Conservation (phyloP, 2,888 invertebrate species). For the Spodoptera picta region DNA sequence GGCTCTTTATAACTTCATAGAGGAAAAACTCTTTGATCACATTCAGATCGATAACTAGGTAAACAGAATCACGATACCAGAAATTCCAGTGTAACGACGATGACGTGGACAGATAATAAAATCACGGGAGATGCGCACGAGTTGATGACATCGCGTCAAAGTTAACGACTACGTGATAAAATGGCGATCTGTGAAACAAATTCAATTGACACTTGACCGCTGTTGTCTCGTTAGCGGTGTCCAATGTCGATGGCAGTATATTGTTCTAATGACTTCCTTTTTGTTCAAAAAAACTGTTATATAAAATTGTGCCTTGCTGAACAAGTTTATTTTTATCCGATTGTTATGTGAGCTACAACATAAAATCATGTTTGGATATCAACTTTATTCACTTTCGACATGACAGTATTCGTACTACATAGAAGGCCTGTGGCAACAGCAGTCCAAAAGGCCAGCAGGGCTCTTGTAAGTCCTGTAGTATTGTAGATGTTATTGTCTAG, state of each 20-base stretch:
- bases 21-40: too few relatives aligned
- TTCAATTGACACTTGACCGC: slow-evolving; percentile 52
- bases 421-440: too few relatives aligned
- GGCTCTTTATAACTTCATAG: too few relatives aligned
- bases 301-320: too few relatives aligned
- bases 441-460: too few relatives aligned
- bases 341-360: too few relatives aligned
- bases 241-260: slow-evolving; percentile 44
- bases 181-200: slow-evolving; percentile 31
- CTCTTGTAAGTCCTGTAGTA: too few relatives aligned
- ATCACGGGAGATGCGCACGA: slow-evolving; percentile 4
- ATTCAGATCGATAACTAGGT: not conserved
- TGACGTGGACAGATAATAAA: slow-evolving; percentile 11
- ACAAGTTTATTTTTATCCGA: too few relatives aligned
- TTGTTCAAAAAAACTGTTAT: slow-evolving; percentile 2
- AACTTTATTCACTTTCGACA: too few relatives aligned
- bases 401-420: too few relatives aligned
- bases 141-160: slow-evolving; percentile 18
- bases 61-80: slow-evolving; percentile 1
- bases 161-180: slow-evolving; percentile 38
- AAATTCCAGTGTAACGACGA: not conserved
- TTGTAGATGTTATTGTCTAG: too few relatives aligned
- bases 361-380: too few relatives aligned
- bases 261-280: slow-evolving; percentile 1
- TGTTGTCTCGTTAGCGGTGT: slow-evolving; percentile 26